These are phyloP conservation scores for Drosophila bocki DNA, from an alignment of 1,140 invertebrate genomes.

Conservation along the genomic window DNA sequence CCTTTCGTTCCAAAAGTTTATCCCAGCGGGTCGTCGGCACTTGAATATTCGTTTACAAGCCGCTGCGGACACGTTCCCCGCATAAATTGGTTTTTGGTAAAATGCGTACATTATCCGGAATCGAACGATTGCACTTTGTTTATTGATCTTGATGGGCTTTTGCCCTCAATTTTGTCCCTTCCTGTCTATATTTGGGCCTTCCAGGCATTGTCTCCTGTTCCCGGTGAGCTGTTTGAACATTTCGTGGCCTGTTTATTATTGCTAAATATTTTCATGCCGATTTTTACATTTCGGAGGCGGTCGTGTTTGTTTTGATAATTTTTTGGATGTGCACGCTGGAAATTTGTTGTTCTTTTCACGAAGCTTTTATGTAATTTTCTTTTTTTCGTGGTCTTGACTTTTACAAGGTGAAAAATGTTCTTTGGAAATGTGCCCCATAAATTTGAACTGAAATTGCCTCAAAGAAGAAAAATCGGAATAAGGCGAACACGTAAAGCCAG, in stretches of 20 bases:
- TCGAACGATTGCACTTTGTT: conserved; percentile 54
- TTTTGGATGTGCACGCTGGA: conserved; percentile 22
- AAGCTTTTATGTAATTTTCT: conserved; percentile 33
- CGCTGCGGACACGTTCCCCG: conserved; percentile 19
- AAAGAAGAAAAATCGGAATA: conserved; percentile 32
- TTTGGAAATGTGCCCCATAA: conserved; percentile 43
- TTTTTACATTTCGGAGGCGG: conserved; percentile 59
- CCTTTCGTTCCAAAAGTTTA: conserved; percentile 24
- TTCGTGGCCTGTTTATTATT: conserved; percentile 65
- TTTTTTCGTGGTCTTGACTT: conserved; percentile 51
- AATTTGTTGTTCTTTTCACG: conserved; percentile 21
- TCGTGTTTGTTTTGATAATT: conserved; percentile 77
- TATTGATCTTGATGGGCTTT: conserved; percentile 62
- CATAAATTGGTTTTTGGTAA: conserved; percentile 27
- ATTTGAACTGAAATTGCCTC: conserved; percentile 50
- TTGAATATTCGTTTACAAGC: conserved; percentile 34
- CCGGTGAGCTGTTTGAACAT: conserved; percentile 52
- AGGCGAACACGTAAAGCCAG: conserved; percentile 14
- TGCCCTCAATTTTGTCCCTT: conserved; percentile 13
- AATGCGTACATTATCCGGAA: conserved; percentile 20
- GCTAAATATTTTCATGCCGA: conserved; percentile 70
- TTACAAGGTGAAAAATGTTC: conserved; percentile 70
- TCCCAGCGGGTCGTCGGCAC: conserved; percentile 32
- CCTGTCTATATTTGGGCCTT: neutral
- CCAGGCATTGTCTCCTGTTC: conserved; percentile 10